Base-by-base conservation (phyloP, 2,888 invertebrate genomes). In the Achlya flavicornis region DNA sequence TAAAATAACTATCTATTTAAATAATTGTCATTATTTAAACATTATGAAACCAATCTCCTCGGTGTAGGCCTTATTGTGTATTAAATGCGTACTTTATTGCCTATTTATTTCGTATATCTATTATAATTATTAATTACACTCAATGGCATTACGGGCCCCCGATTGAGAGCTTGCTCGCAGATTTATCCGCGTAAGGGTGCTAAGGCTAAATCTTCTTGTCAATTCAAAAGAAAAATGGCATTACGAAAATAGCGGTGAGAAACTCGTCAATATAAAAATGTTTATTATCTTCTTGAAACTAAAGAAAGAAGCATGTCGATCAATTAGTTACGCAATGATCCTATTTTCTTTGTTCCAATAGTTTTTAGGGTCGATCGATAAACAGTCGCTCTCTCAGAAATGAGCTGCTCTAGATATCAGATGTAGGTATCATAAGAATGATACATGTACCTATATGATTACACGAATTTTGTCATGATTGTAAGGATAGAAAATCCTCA, bases 321-420 rank as follows among this genome's bases (percentile, higher is more conserved):
- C 59, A 60, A 60, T 60, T 60, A 41, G 60, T 26, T 43, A 43
- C 26, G 26, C 60, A 60, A 60, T 60, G 41, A 41, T 60, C 60
- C 26, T 12, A 60, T 26, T 60, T 43, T 19, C 41, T 60, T 41
- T 41, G 43, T 60, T 41, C 60, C 43, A 60, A 60, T 43, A 60
- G 60, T 43, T 60, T 60, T 59, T 60, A 11, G 60, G 38, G 60
- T 60, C 60, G 59, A 59, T 58, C 38, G 38, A 58, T 19, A 41
- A 38, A 16, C 60, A 16, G 38, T 41, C 41, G 38, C 59, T 59
- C 16, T 38, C 58, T 19, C 41, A 41, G 41, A 41, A 41, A 41
- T 41, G 10, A 38, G 10, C 10, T 38, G 38, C 10, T 10, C 8
- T 38, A 38, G 7, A 38, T 38, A 38, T 10, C 38, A 38, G 38